phyloP scores from a whole-genome alignment of 2,113 vertebrate genomes.

The Corvus moneduloides region DNA sequence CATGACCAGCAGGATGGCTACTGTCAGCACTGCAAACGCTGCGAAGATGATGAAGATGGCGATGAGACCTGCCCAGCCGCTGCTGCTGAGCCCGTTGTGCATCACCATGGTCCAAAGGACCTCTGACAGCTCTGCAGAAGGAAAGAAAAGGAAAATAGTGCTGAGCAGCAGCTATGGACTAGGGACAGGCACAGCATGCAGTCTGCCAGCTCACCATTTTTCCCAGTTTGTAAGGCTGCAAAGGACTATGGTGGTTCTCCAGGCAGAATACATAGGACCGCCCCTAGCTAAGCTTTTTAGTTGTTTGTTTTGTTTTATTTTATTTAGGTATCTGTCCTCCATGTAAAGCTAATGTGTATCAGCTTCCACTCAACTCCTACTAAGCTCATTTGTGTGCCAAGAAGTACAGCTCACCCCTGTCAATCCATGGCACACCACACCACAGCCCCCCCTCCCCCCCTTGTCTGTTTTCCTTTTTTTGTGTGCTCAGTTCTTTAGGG shows the following conservation, averaged over 20 bases:
- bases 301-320: not conserved
- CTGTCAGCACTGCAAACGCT: slow-evolving; percentile 76
- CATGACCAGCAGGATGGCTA: slow-evolving; percentile 85
- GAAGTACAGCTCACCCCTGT: not conserved
- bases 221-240: not conserved
- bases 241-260: not conserved
- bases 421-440: not conserved
- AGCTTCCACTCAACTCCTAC: not conserved
- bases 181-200: not conserved
- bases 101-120: slow-evolving; percentile 89
- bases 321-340: not conserved
- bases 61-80: slow-evolving; percentile 69
- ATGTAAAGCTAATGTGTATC: not conserved
- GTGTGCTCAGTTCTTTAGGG: not conserved
- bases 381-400: not conserved
- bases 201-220: not conserved
- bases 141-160: not conserved
- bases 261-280: not conserved
- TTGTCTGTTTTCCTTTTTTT: not conserved
- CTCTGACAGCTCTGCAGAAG: slow-evolving; percentile 80
- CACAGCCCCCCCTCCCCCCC: fast-evolving
- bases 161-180: not conserved
- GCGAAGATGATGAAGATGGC: slow-evolving; percentile 78
- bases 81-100: slow-evolving; percentile 47
- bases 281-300: not conserved